Base-by-base conservation (phyloP, 2,888 invertebrate species). In the Drosophila seclusa region DNA sequence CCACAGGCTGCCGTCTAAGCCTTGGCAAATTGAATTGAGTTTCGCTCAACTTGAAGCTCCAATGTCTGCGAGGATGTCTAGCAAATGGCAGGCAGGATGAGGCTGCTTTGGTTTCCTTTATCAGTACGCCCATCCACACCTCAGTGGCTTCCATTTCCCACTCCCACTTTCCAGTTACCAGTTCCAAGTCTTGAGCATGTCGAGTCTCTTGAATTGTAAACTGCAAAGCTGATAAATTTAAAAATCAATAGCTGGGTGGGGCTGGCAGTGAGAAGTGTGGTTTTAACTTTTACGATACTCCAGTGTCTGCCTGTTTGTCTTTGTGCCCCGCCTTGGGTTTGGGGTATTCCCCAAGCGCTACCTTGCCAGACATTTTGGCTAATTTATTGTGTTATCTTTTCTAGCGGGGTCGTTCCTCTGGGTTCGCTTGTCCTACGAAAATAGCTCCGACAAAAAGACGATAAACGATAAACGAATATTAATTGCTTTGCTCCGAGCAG, bases 11-110 rank as follows among this genome's bases (percentile, higher is more conserved):
- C 67, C 66, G 66, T 73, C 75, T 81, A 73, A 77, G 82, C 73
- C 72, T 55, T 62, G 68, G 65, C 70, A 82, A 82, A 82, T 82
- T 81, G 82, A 82, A 82, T 82, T 81, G 79, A 68, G 74, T 77
- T 78, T 69, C 75, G 73, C 65, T 76, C 57, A 66, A 54, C 61
- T 24, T 45, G 45, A 16, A 31, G 55, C 49, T 45, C 53, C 67
- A n/a, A 54, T 64, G 68, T 61, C 60, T 60, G 50, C 27, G 24
- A 72, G 64, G 48, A 42, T 54, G 69, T 66, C 67, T 64, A 36
- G 52, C 50, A 63, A 67, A 54, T 40, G 36, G 49, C 53, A 68
- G 69, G 60, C 76, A 76, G 77, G 77, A 80, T 66, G 64, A 40
- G 63, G 66, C 59, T 61, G 60, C 66, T 72, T 60, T 69, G 70